Conservation (phyloP, 2,888 invertebrate genomes). For the Sminthurinus aureus region DNA sequence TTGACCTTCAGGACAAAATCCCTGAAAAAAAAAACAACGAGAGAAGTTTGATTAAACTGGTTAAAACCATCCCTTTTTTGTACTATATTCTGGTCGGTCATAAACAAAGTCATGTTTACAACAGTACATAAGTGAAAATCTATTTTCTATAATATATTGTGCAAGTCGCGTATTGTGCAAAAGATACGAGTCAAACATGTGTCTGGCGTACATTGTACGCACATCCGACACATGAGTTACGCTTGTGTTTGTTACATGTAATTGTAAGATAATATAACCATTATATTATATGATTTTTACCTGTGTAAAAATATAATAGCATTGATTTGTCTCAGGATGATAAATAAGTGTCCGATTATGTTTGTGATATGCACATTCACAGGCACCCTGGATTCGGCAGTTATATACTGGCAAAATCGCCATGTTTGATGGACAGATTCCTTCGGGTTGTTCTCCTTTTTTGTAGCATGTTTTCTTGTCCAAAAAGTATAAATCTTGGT, state of each 20-base stretch:
- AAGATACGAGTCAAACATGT: too few relatives aligned
- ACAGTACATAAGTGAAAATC: too few relatives aligned
- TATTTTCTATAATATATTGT: too few relatives aligned
- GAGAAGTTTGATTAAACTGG: too few relatives aligned
- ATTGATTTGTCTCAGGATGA: conserved; percentile 25
- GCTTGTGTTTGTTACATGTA: too few relatives aligned
- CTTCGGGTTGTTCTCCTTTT: conserved; percentile 29
- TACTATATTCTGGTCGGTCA: too few relatives aligned
- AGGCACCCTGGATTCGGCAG: conserved; percentile 29
- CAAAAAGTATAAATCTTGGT: conserved; percentile 11
- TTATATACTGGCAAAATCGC: conserved; percentile 15
- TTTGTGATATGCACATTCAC: conserved; percentile 26
- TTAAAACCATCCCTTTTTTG: too few relatives aligned
- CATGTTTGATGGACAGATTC: conserved; percentile 22
- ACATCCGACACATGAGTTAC: too few relatives aligned
- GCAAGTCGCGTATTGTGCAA: too few relatives aligned
- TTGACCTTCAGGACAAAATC: conserved; percentile 28
- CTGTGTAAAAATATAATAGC: conserved; percentile 34
- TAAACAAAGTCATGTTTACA: too few relatives aligned
- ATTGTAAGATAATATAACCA: too few relatives aligned
- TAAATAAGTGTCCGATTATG: conserved; percentile 31
- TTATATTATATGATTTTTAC: conserved; percentile 5
- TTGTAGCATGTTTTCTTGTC: conserved; percentile 27
- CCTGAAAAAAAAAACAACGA: conserved; percentile 9
- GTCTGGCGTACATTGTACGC: too few relatives aligned